Conservation (phyloP, 2,888 invertebrate genomes). For the Oxyteleia sp. region DNA sequence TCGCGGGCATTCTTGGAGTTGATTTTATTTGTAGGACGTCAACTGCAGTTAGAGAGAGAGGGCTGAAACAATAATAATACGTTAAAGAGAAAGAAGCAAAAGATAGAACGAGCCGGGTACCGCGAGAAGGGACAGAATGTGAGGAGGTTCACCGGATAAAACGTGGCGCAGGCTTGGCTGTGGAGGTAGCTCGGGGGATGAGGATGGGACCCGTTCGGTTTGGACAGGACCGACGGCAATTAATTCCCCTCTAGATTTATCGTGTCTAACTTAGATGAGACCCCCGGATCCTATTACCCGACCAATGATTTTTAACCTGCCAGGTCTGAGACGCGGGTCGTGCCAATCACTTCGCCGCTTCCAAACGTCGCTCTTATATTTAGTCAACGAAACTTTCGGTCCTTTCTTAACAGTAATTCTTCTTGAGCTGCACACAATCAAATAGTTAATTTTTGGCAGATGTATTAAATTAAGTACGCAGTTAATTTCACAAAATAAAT, state of each 20-base stretch:
- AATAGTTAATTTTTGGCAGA: slow-evolving; percentile 4
- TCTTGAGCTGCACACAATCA: background rate
- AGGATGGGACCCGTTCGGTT: slow-evolving; percentile 81
- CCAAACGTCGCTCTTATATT: slow-evolving; percentile 34
- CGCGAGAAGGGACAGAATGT: slow-evolving; percentile 70
- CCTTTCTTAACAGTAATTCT: background rate
- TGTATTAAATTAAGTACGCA: too few species aligned
- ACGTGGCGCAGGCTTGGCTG: slow-evolving; percentile 48
- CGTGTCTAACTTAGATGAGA: slow-evolving; percentile 83
- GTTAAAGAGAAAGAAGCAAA: slow-evolving; percentile 60
- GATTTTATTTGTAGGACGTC: slow-evolving; percentile 87
- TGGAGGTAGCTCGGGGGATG: slow-evolving; percentile 62
- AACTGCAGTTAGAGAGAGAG: slow-evolving; percentile 60
- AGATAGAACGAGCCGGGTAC: slow-evolving; percentile 72
- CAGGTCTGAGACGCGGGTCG: slow-evolving; percentile 61
- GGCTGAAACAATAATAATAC: slow-evolving; percentile 40
- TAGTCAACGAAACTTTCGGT: slow-evolving; percentile 10
- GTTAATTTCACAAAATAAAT: too few species aligned
- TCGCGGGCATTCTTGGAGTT: slow-evolving; percentile 86
- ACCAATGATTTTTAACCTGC: slow-evolving; percentile 75
- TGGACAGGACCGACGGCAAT: slow-evolving; percentile 85
- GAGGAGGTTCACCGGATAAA: slow-evolving; percentile 52
- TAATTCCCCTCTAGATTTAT: slow-evolving; percentile 86
- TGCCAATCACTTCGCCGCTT: slow-evolving; percentile 70
- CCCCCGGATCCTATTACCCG: slow-evolving; percentile 76